Percentiles rank a stretch among this genome's conserved stretches.
Evolutionary conservation across 2,888 invertebrate species (phyloP).

Genomic region (Odontomyia ornata): DNA sequence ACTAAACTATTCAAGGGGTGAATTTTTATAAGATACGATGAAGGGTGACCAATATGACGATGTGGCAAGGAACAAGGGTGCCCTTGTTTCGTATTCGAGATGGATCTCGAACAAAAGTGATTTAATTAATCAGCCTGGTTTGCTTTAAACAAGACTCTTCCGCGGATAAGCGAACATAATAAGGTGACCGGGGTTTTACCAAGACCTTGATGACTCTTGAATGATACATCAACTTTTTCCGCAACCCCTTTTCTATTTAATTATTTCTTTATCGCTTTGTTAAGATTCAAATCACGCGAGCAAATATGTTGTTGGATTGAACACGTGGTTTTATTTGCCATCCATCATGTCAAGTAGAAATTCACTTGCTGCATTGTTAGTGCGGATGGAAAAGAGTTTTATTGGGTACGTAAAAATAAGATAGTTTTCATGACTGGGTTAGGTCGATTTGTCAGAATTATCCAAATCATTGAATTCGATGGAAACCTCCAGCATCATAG

Average conservation of each 20-base stretch:
- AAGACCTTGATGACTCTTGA: conserved; percentile 48
- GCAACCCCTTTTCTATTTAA: conserved; percentile 49
- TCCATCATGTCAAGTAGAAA: conserved; percentile 28
- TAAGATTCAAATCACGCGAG: conserved; percentile 53
- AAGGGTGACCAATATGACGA: conserved; percentile 50
- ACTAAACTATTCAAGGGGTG: conserved; percentile 46
- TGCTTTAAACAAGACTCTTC: conserved; percentile 37
- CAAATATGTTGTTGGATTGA: neutral
- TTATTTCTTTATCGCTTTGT: conserved; percentile 53
- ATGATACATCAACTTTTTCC: conserved; percentile 47
- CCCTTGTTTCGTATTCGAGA: neutral
- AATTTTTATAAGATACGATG: conserved; percentile 45
- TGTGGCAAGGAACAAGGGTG: conserved; percentile 25
- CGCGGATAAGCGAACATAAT: neutral
- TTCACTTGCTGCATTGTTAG: conserved; percentile 15
- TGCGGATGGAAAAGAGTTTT: neutral
- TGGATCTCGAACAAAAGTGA: conserved; percentile 34
- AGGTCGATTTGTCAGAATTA: too few species aligned
- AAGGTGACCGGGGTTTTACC: conserved; percentile 30
- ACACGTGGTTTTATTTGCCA: conserved; percentile 46
- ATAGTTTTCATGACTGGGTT: neutral
- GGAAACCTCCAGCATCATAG: too few species aligned
- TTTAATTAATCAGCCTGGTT: conserved; percentile 52
- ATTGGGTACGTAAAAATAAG: neutral
- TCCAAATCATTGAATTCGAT: too few species aligned